Base-by-base conservation (phyloP, 37 sponge, comb jelly and placozoan species). In the Chondrilla cf. caribensis region DNA sequence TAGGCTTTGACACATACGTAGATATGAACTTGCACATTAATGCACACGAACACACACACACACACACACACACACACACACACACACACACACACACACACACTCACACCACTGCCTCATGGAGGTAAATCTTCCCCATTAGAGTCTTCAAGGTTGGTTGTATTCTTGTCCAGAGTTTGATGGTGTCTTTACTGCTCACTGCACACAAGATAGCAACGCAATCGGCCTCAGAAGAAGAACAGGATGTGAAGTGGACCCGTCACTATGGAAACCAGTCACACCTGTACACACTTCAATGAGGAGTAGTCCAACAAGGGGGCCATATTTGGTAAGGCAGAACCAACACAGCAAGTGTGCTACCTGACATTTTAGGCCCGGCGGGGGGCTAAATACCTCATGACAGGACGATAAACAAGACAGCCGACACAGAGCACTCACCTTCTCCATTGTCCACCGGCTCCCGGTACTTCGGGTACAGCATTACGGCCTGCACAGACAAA, bases 381-480 rank as follows among this genome's bases (percentile, higher is more conserved):
- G n/a, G n/a, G n/a, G n/a, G n/a, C n/a, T n/a, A n/a, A n/a, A n/a
- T n/a, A n/a, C n/a, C n/a, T n/a, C n/a, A n/a, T n/a, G n/a, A n/a
- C n/a, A n/a, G n/a, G n/a, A n/a, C n/a, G n/a, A n/a, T n/a, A 41
- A 18, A 80, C 21, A 26, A 78, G 55, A n/a, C 18, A 6, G 17
- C 15, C 18, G 14, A 55, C 8, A 55, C 37, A 79, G 3, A 32
- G 24, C 28, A 14, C 1, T 89, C 58, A 89, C 90, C 70, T 40
- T 89, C 85, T 58, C 90, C 86, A 60, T 26, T 42, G 0, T 82
- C 64, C 36, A 89, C 79, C 0, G 90, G 90, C 24, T 85, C 82
- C 41, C 78, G 70, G 42, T 89, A 89, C 67, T 81, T 77, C 26
- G 90, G 86, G 58, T 70, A 89, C 43, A 89, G 72, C 40, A 89